Base-by-base conservation (phyloP, 2,797 vertebrate genomes). In the Columba guinea region DNA sequence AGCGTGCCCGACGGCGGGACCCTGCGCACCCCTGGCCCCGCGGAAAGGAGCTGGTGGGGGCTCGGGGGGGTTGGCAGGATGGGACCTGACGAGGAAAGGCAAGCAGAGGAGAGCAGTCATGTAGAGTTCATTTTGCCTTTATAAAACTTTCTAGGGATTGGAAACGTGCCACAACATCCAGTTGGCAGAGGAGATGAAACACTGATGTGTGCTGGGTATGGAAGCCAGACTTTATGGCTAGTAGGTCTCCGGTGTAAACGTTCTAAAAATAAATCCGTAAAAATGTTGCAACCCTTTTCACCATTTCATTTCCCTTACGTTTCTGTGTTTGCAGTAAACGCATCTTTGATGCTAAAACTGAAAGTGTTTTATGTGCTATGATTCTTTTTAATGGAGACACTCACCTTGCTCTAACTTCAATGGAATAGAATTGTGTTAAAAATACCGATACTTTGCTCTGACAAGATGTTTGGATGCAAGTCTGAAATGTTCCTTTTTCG, bases 241-340 rank as follows among this genome's bases (percentile, higher is more conserved):
- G 75, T 79, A 37, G 30, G 73, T 68, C 63, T 93, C 65, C 82
- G 10, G 10, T 56, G 69, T 84, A 79, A 81, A 69, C 87, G 39
- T 63, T 53, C 70, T 90, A 91, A 94, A 97, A 95, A 91, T 86
- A 96, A 92, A 73, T 69, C 32, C 62, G 64, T 88, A 88, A 90
- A 93, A 79, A 59, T 67, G 62, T 46, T 91, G 76, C 73, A 84
- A 76, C 13, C 44, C n/a, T 76, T 90, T 91, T 87, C 53, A 60
- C 63, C 7, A 11, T 79, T 96, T 94, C 39, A 79, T 94, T 95
- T 94, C 77, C 76, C 70, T 93, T 79, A 39, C 23, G 0, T 84
- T 84, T 88, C 69, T 92, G 46, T 90, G 80, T 94, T 96, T 88
- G 59, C 79, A 67, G 89, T 94, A 94, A 96, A 87, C 63, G 39